These are phyloP conservation scores for Drosophila tristis DNA, from an alignment of 1,140 invertebrate species.

Conservation along the genomic window DNA sequence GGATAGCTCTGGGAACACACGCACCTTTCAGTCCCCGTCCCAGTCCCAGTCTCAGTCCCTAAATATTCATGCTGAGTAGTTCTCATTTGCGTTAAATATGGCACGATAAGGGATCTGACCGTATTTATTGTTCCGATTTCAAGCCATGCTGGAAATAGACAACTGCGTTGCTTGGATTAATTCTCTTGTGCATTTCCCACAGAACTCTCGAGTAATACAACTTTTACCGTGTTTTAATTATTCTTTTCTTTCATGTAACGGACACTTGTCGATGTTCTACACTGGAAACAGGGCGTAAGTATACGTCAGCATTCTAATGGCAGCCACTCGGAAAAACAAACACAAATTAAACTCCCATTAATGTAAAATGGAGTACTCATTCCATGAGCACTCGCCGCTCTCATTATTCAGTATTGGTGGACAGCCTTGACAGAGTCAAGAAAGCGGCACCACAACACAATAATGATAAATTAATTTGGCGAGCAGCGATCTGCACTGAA, in stretches of 20 bases:
- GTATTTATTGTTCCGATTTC: no score
- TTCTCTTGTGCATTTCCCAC: no score
- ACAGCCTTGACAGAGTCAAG: conserved; percentile 19
- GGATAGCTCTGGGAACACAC: conserved; percentile 55
- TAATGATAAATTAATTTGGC: conserved; percentile 69
- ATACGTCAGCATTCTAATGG: conserved; percentile 47
- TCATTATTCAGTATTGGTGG: conserved; percentile 20
- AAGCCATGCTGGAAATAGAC: no score
- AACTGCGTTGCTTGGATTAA: no score
- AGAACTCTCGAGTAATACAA: no score
- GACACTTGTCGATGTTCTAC: conserved; percentile 28
- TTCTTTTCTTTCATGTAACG: conserved; percentile 29
- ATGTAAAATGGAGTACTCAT: conserved; percentile 5
- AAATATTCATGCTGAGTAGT: not conserved
- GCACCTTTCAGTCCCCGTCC: conserved; percentile 52
- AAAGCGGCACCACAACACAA: conserved; percentile 28
- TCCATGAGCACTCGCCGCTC: not conserved
- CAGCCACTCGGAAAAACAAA: conserved; percentile 59
- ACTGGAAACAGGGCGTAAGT: conserved; percentile 69
- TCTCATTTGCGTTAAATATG: no score
- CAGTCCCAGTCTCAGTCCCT: no score
- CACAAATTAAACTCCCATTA: conserved; percentile 77
- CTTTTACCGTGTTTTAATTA: conserved; percentile 20
- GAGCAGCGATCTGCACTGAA: conserved; percentile 51
- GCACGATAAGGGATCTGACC: no score